Percentiles rank a stretch among this genome's conserved stretches.
phyloP scores from a whole-genome alignment of 2,113 vertebrate species.

The Bombycilla garrulus region DNA sequence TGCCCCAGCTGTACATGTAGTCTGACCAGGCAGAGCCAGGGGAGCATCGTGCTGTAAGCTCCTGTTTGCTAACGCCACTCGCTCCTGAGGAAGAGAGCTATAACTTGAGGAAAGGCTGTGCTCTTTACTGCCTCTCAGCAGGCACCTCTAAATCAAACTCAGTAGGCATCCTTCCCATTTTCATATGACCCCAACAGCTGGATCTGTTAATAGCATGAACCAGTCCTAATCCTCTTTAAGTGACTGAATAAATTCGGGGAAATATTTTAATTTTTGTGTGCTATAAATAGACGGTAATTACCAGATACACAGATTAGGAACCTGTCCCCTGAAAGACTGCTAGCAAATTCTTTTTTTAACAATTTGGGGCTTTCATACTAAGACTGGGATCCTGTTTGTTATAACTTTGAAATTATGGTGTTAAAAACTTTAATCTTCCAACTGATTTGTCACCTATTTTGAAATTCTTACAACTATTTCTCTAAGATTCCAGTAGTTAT shows the following conservation, averaged over 20 bases:
- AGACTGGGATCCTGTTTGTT: neutral
- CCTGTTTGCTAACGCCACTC: neutral
- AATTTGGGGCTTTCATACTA: neutral
- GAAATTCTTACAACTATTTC: neutral
- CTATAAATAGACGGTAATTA: neutral
- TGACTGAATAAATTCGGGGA: neutral
- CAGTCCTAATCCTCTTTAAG: neutral
- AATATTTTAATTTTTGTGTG: neutral
- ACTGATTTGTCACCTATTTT: neutral
- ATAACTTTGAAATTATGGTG: neutral
- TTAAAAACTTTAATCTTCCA: neutral
- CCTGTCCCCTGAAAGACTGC: neutral
- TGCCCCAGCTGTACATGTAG: neutral
- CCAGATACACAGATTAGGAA: neutral
- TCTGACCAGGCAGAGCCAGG: neutral
- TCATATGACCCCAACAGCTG: neutral
- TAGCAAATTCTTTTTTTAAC: neutral
- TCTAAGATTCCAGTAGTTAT: neutral
- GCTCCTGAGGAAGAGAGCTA: neutral
- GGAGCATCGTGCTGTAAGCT: neutral
- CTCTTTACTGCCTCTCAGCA: neutral
- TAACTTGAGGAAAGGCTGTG: neutral
- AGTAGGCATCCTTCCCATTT: neutral
- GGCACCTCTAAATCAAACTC: neutral
- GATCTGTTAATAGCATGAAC: neutral